A percentile compares a stretch with the other conserved stretches of the same genome.
Evolutionary conservation across 2,113 vertebrate genomes (phyloP).

Genomic region (Varanus komodoensis): DNA sequence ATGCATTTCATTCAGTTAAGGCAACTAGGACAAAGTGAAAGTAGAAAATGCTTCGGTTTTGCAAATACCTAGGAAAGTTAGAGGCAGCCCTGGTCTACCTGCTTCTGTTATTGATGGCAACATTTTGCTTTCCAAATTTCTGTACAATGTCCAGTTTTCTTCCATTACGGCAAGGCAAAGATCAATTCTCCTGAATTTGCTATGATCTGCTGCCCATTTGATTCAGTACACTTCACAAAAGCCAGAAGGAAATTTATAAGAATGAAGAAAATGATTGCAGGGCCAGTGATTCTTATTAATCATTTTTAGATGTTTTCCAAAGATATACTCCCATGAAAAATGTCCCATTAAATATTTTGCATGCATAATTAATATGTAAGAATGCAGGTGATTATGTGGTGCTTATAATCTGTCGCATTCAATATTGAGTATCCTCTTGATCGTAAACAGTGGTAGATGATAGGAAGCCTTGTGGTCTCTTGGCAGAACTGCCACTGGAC

Average conservation of each 20-base stretch:
- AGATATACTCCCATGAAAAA: slow-evolving; percentile 14
- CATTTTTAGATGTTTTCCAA: slow-evolving; percentile 33
- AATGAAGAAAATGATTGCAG: slow-evolving; percentile 11
- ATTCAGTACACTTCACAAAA: slow-evolving; percentile 26
- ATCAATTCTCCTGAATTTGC: slow-evolving; percentile 19
- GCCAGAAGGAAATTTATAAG: slow-evolving; percentile 38
- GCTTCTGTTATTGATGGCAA: neutral
- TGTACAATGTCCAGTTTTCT: neutral
- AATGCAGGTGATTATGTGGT: neutral
- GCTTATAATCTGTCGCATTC: neutral
- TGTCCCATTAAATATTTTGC: slow-evolving; percentile 12
- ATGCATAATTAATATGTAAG: slow-evolving; percentile 22
- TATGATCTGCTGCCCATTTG: slow-evolving; percentile 10
- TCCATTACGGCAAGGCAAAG: slow-evolving; percentile 18
- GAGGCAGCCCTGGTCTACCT: neutral
- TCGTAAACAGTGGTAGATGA: neutral
- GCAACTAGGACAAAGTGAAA: neutral
- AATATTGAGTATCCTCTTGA: neutral
- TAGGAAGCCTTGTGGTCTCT: neutral
- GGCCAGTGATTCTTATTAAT: slow-evolving; percentile 24
- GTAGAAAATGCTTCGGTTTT: slow-evolving; percentile 5
- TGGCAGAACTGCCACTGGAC: neutral
- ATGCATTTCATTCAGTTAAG: neutral
- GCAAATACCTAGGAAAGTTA: slow-evolving; percentile 9
- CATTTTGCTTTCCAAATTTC: slow-evolving; percentile 19